Conservation (phyloP, 2,888 invertebrate genomes). For the Cepaea hortensis region DNA sequence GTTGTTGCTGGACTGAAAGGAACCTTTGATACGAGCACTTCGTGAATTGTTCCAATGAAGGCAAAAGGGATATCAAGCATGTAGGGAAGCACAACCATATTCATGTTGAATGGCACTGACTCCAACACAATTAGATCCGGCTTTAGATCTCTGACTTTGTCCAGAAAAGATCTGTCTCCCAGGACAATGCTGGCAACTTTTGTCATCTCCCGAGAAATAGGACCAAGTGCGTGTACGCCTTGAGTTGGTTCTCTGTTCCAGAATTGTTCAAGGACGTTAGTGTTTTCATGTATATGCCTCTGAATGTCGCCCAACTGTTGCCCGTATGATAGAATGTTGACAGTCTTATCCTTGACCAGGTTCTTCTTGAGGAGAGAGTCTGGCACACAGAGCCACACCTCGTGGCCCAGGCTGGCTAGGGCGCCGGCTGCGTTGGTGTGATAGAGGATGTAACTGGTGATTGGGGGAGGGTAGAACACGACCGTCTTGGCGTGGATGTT, state of each 20-base stretch:
- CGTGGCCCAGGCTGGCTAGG: constrained; percentile 40
- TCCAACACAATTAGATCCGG: constrained; percentile 50
- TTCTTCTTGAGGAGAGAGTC: not conserved
- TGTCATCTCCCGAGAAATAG: no score
- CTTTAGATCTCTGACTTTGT: constrained; percentile 36
- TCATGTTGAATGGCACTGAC: not conserved
- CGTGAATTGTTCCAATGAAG: no score
- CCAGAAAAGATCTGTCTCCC: constrained; percentile 35
- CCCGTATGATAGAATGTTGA: constrained; percentile 10
- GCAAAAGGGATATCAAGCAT: no score
- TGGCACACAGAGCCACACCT: not conserved
- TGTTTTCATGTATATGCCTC: not conserved
- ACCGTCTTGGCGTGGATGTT: no score
- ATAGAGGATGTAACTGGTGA: constrained; percentile 40
- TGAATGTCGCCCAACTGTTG: constrained; percentile 6
- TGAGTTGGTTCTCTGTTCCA: no score
- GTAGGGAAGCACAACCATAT: no score
- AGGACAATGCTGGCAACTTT: not conserved
- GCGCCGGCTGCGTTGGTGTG: constrained; percentile 44
- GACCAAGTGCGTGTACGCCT: no score
- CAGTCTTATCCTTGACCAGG: not conserved
- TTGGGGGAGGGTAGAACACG: constrained; percentile 14
- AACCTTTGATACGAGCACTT: no score
- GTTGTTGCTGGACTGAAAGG: no score
- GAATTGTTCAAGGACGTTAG: not conserved